A percentile compares a stretch with the other conserved stretches of the same genome.
These are phyloP conservation scores for Ficedula albicollis DNA, from an alignment of 2,797 vertebrate genomes.

Conservation along the genomic window DNA sequence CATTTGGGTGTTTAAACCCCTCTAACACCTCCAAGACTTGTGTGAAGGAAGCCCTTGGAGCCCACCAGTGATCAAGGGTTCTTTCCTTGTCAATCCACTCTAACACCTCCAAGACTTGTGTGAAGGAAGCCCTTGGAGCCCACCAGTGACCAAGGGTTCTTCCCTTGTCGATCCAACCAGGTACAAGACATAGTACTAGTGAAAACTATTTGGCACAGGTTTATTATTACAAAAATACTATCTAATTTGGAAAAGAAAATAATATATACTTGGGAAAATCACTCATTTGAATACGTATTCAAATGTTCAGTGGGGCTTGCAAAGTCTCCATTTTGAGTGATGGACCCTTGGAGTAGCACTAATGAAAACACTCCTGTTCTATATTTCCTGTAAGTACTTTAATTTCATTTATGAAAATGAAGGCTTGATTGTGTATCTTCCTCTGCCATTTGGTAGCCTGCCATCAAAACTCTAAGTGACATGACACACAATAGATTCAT, in stretches of 20 bases:
- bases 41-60: background rate
- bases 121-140: background rate
- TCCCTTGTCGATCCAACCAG: background rate
- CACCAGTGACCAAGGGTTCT: background rate
- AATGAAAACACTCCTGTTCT: conserved; percentile 40
- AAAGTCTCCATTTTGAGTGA: background rate
- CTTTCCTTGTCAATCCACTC: background rate
- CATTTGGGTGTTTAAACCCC: background rate
- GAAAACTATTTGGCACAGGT: background rate
- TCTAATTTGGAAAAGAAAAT: background rate
- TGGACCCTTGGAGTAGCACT: background rate
- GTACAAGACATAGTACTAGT: background rate
- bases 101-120: background rate
- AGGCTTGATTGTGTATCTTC: conserved; percentile 62
- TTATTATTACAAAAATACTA: background rate
- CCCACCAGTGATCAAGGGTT: background rate
- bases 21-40: background rate
- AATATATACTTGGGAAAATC: background rate
- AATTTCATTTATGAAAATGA: conserved; percentile 61
- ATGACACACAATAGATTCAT: conserved; percentile 64
- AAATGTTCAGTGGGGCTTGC: background rate
- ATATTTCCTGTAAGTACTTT: conserved; percentile 20
- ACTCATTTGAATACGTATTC: background rate
- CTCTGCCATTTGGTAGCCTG: conserved; percentile 72
- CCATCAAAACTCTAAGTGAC: conserved; percentile 75